Evolutionary conservation across 2,113 vertebrate species (phyloP), one percentile per base, ranked within the genome.

Genomic region (Neofelis nebulosa): DNA sequence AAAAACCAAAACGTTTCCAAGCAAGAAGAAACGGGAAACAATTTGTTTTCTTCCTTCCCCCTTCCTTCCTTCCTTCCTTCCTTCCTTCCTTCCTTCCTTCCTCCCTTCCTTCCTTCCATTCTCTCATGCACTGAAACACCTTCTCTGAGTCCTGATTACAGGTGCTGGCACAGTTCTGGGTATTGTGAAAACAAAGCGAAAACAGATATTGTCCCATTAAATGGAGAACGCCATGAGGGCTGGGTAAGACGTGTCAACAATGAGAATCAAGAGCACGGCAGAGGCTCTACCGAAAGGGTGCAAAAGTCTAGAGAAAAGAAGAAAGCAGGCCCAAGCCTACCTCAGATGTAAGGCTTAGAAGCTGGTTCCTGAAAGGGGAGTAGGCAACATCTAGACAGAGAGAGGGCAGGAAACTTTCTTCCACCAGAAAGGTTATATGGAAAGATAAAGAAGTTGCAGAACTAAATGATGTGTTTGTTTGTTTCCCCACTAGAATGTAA

Each of bases 311-410:
- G 25, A 95, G 15, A 52, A 88, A 82, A 94, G 23, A 80, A 2
- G 23, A 71, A 68, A 90, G 82, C 3, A 95, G 5, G 27, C 38
- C 52, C 31, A 74, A 90, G 55, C 76, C 38, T 73, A 79, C 50
- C 74, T 95, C 57, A 52, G 55, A 78, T 0, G 7, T 27, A 65
- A 74, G 84, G 16, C 45, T 84, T 66, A 80, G 38, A 71, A 65
- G 11, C 4, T 55, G 63, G 74, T 36, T 82, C 48, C 18, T 92
- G 14, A 92, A 93, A 85, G 36, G 78, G 38, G 55, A 91, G 29
- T 81, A 83, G 80, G 76, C 21, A 74, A 81, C 95, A 92, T 88
- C 23, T 76, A 94, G 57, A 87, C 21, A 65, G 38, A 95, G 36
- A 92, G 23, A 73, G 14, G 38, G 65, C 36, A 61, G 61, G 25